Evolutionary conservation across 2,797 vertebrate species (phyloP).

Genomic region (Enteromius treurensis): DNA sequence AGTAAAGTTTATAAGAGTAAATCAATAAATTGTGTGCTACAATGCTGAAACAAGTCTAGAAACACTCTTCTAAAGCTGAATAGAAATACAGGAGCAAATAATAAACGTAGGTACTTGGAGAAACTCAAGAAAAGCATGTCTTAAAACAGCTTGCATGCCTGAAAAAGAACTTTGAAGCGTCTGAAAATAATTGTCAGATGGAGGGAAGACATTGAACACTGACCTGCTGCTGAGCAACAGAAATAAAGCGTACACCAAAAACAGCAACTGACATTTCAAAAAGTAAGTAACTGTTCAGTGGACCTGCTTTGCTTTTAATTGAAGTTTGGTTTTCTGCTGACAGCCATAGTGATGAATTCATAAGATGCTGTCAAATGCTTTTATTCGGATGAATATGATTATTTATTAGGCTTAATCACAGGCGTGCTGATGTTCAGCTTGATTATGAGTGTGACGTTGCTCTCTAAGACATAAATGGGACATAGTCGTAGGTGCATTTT

Average conservation of each 20-base stretch:
- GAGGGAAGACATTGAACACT: conserved; percentile 1
- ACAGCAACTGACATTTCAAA: not conserved
- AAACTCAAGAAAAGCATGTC: not conserved
- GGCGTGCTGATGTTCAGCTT: not conserved
- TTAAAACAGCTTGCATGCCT: not conserved
- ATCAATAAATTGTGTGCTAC: not conserved
- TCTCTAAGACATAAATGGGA: not conserved
- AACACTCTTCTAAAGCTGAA: not conserved
- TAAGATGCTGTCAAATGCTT: not conserved
- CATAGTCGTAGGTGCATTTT: not conserved
- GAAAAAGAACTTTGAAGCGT: not conserved
- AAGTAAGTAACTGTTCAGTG: not conserved
- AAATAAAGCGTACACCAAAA: not conserved
- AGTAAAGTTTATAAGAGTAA: not conserved
- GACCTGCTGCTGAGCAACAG: conserved; percentile 5
- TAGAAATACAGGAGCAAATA: no score
- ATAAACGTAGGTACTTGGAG: not conserved
- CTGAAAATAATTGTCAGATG: conserved; percentile 46
- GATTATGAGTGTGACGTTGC: not conserved
- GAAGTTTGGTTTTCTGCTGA: not conserved
- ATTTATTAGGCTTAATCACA: not conserved
- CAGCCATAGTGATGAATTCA: not conserved
- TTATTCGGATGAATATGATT: not conserved
- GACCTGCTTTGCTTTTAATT: not conserved
- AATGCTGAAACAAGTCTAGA: not conserved